phyloP scores from a whole-genome alignment of 2,113 vertebrate species.

The Leptocoma aspasia region DNA sequence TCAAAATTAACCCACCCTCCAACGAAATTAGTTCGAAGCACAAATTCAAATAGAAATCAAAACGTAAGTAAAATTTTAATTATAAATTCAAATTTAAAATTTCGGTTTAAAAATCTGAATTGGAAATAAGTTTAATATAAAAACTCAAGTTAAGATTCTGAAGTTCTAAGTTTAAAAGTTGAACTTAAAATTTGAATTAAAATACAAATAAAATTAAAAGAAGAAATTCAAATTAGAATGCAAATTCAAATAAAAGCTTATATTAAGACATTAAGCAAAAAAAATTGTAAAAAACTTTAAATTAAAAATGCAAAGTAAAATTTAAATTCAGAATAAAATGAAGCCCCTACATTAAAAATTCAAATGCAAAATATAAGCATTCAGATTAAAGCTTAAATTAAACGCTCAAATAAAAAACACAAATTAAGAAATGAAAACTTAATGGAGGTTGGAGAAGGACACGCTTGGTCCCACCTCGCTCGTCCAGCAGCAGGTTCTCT shows the following conservation, averaged over 20 bases:
- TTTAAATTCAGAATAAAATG: not conserved
- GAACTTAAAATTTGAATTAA: not conserved
- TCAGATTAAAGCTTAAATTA: not conserved
- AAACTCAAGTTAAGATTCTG: not conserved
- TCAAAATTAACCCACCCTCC: accelerated
- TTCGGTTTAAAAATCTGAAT: not conserved
- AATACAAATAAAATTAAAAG: not conserved
- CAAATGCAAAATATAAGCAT: not conserved
- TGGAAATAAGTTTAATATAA: not conserved
- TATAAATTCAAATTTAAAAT: too few species aligned
- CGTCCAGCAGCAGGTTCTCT: constrained; percentile 93
- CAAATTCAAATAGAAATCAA: not conserved
- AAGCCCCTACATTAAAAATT: not conserved
- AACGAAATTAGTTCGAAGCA: accelerated
- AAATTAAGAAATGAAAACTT: not conserved
- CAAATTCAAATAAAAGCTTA: not conserved
- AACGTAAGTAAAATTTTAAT: accelerated
- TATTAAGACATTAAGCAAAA: not conserved
- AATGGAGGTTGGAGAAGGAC: accelerated
- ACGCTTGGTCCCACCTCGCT: constrained; percentile 75
- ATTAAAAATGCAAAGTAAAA: not conserved
- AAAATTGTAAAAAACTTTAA: not conserved
- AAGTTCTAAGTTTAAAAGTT: not conserved
- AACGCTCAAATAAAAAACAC: accelerated
- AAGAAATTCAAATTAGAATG: not conserved